These are phyloP conservation scores for Scleropages formosus DNA, from an alignment of 2,797 vertebrate genomes.

Conservation along the genomic window DNA sequence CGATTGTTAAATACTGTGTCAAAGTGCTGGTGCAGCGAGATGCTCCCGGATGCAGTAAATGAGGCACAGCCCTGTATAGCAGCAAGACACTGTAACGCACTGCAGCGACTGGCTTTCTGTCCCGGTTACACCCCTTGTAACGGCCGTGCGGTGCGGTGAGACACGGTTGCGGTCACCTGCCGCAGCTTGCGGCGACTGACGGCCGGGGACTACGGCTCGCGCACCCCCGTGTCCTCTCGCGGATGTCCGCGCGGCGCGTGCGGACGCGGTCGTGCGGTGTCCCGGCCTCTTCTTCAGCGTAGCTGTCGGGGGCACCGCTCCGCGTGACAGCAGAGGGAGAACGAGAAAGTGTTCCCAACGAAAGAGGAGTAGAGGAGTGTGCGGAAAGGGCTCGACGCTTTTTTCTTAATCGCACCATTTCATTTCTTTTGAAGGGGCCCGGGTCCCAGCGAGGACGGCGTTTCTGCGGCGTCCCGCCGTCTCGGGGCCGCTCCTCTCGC, in stretches of 20 bases:
- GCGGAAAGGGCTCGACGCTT: constrained; percentile 60
- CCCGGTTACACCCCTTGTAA: too few relatives aligned
- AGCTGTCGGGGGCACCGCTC: not conserved
- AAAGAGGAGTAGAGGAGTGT: constrained; percentile 50
- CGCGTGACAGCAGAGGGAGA: not conserved
- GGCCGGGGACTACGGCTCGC: too few relatives aligned
- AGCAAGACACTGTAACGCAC: too few relatives aligned
- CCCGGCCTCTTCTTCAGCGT: not conserved
- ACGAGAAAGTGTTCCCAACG: not conserved
- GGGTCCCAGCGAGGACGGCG: constrained; percentile 53
- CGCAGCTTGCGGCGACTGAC: too few relatives aligned
- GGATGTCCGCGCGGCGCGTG: not conserved
- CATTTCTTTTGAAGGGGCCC: constrained; percentile 50
- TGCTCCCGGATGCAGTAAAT: too few relatives aligned
- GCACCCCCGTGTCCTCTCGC: too few relatives aligned
- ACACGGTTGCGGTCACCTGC: not conserved
- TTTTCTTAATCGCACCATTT: constrained; percentile 69
- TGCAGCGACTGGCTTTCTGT: too few relatives aligned
- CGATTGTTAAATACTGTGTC: too few relatives aligned
- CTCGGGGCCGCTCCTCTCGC: constrained; percentile 80
- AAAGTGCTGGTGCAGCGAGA: not conserved
- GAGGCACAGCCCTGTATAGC: too few relatives aligned
- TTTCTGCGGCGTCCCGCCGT: constrained; percentile 77
- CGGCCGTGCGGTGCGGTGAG: constrained; percentile 3
- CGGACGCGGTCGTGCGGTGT: too few relatives aligned